phyloP scores from a whole-genome alignment of 1,140 invertebrate species.

The Ptiloglossa arizonensis region DNA sequence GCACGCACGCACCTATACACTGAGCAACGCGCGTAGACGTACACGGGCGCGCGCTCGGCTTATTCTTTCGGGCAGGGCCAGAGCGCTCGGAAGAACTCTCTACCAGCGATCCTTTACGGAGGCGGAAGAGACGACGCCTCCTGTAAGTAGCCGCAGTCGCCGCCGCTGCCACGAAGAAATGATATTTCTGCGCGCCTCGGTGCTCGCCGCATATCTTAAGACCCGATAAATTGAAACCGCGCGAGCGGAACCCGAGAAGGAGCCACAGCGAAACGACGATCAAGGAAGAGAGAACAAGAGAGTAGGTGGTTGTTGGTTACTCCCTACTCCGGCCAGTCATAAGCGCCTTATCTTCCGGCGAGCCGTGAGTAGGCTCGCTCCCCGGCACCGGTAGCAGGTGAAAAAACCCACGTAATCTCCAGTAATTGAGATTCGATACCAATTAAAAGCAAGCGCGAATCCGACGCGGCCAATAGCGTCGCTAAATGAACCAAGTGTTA shows the following conservation, averaged over 20 bases:
- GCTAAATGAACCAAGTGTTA: constrained; percentile 56
- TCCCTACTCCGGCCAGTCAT: constrained; percentile 44
- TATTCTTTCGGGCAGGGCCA: constrained; percentile 48
- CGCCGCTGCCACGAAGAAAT: constrained; percentile 47
- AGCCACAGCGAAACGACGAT: neutral
- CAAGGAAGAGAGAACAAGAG: neutral
- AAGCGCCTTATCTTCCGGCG: constrained; percentile 56
- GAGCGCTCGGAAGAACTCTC: constrained; percentile 1
- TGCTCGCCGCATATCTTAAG: constrained; percentile 67
- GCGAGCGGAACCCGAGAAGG: constrained; percentile 45
- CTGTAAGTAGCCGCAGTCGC: constrained; percentile 50
- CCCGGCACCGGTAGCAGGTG: constrained; percentile 54
- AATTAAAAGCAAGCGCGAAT: constrained; percentile 63
- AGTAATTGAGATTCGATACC: constrained; percentile 74
- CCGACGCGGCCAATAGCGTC: constrained; percentile 31
- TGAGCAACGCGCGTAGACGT: too few relatives aligned
- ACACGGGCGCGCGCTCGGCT: constrained; percentile 25
- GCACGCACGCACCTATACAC: too few relatives aligned
- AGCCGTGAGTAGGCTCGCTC: constrained; percentile 41
- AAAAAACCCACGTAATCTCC: constrained; percentile 64
- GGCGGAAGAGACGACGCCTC: constrained; percentile 63
- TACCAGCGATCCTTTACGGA: constrained; percentile 56
- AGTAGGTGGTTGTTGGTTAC: constrained; percentile 12
- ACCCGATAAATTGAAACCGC: constrained; percentile 72
- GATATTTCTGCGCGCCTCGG: constrained; percentile 62